Percentiles rank a stretch among this genome's conserved stretches.
Conservation (phyloP, 1,140 invertebrate species). For the Bilobella aurantiaca region DNA sequence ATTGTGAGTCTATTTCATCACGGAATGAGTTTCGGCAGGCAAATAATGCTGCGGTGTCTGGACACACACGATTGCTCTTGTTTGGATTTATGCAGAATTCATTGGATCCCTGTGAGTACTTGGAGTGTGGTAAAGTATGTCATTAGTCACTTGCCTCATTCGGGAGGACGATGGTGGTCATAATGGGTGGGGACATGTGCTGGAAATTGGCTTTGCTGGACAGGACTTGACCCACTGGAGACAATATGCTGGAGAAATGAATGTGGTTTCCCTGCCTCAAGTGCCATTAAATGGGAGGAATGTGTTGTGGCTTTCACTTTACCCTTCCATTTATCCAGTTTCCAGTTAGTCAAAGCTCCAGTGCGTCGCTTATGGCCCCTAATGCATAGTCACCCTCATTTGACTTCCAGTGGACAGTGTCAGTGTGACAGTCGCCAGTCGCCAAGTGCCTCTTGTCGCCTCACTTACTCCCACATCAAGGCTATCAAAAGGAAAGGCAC, state of each 20-base stretch:
- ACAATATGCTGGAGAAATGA: background rate
- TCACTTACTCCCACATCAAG: background rate
- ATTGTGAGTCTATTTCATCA: too few relatives aligned
- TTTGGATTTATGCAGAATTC: too few relatives aligned
- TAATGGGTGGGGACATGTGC: background rate
- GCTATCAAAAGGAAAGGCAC: background rate
- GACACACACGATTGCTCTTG: too few relatives aligned
- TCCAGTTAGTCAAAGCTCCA: too few relatives aligned
- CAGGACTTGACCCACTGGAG: background rate
- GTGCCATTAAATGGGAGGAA: background rate
- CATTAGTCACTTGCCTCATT: background rate
- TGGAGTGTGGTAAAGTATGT: too few relatives aligned
- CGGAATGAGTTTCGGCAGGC: too few relatives aligned
- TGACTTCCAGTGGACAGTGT: too few relatives aligned
- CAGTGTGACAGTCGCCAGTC: background rate
- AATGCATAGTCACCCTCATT: too few relatives aligned
- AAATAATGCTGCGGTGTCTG: too few relatives aligned
- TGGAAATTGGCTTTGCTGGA: background rate
- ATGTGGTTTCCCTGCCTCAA: background rate
- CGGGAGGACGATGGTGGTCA: background rate
- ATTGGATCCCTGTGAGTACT: too few relatives aligned
- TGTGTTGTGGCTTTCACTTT: background rate
- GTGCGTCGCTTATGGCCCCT: too few relatives aligned
- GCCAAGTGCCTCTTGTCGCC: background rate
- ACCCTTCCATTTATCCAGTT: too few relatives aligned